These are phyloP conservation scores for Thalassaphorura encarpata DNA, from an alignment of 1,140 invertebrate genomes.

Conservation along the genomic window DNA sequence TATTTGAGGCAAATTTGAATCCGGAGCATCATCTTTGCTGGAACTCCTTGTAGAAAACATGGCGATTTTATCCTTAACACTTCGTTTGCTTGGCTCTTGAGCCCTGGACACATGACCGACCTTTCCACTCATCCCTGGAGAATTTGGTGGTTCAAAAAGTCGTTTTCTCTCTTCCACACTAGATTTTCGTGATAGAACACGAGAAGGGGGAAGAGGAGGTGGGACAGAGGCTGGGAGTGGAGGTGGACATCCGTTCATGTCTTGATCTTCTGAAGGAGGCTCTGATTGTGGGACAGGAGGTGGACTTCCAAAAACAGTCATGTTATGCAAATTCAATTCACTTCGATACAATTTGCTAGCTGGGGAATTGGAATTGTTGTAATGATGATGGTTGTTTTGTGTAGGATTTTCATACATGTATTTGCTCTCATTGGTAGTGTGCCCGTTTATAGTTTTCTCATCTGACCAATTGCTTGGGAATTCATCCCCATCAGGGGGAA, in stretches of 20 bases:
- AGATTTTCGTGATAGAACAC: constrained; percentile 11
- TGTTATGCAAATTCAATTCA: background rate
- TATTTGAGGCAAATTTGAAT: too few relatives aligned
- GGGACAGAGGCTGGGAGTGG: constrained; percentile 25
- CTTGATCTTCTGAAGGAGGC: constrained; percentile 34
- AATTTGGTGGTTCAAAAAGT: constrained; percentile 5
- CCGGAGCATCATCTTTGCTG: constrained; percentile 17
- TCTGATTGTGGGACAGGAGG: constrained; percentile 39
- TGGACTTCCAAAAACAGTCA: constrained; percentile 33
- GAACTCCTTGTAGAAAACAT: constrained; percentile 65
- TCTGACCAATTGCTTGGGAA: constrained; percentile 47
- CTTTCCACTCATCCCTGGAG: background rate
- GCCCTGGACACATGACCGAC: background rate
- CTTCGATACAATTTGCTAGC: background rate
- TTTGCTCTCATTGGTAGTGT: background rate
- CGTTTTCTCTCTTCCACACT: constrained; percentile 25
- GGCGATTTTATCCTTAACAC: constrained; percentile 74
- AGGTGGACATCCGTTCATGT: constrained; percentile 4
- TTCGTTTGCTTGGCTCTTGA: constrained; percentile 62
- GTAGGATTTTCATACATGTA: too few relatives aligned
- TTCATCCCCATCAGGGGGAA: constrained; percentile 78
- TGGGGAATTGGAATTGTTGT: constrained; percentile 10
- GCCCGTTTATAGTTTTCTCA: constrained; percentile 16
- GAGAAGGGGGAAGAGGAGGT: constrained; percentile 16
- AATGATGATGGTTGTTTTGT: constrained; percentile 5